Evolutionary conservation across 2,113 vertebrate genomes (phyloP).

Genomic region (Speoplatyrhinus poulsoni): DNA sequence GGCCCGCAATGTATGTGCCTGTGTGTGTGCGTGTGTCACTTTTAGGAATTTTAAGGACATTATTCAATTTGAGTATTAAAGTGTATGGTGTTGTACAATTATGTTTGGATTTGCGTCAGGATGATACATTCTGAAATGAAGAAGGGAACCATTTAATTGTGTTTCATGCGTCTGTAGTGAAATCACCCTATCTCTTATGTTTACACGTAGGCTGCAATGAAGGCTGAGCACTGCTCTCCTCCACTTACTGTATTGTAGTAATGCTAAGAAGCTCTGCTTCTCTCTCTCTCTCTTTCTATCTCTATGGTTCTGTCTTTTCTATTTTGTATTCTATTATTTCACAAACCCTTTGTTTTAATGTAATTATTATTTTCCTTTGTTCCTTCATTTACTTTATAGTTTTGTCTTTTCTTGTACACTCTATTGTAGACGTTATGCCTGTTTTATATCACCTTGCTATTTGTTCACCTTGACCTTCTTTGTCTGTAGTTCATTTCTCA

Average conservation of each 20-base stretch:
- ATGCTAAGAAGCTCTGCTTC: not conserved
- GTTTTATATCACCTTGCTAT: not conserved
- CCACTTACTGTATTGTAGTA: not conserved
- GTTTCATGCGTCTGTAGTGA: constrained; percentile 8
- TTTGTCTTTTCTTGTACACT: not conserved
- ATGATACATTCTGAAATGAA: constrained; percentile 32
- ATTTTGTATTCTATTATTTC: not conserved
- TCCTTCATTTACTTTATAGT: not conserved
- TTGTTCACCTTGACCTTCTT: not conserved
- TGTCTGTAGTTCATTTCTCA: not conserved
- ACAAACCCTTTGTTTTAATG: not conserved
- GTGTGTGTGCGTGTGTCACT: constrained; percentile 7
- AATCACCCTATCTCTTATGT: not conserved
- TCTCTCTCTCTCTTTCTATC: not conserved
- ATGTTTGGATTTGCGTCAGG: constrained; percentile 44
- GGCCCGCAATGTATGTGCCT: not conserved
- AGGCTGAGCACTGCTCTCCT: not conserved
- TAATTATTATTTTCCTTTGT: not conserved
- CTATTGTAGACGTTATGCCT: not conserved
- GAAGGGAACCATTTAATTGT: constrained; percentile 16
- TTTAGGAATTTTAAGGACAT: constrained; percentile 18
- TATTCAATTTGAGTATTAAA: constrained; percentile 25
- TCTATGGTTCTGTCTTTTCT: not conserved
- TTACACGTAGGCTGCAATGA: not conserved
- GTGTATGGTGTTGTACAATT: constrained; percentile 13